Conservation (phyloP, 2,113 vertebrate species). For the Corythornis madagascariensis region DNA sequence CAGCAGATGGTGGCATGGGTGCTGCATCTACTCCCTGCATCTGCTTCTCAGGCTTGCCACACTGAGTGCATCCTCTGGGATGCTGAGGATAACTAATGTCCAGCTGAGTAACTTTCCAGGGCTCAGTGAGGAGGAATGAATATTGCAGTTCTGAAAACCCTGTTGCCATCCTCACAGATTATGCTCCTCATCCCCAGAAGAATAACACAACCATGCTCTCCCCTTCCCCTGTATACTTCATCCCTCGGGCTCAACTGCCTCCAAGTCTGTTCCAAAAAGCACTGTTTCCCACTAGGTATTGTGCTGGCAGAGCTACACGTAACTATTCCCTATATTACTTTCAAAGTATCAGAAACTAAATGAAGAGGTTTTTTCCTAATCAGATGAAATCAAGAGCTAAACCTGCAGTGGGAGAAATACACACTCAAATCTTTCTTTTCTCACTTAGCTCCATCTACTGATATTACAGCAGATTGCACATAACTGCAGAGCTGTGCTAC, state of each 20-base stretch:
- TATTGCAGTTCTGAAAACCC: neutral
- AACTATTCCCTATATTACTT: neutral
- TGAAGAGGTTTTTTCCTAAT: neutral
- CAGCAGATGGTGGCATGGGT: fast-evolving
- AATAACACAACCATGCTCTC: neutral
- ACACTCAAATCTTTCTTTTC: neutral
- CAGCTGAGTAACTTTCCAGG: neutral
- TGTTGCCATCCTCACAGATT: neutral
- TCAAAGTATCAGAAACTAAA: neutral
- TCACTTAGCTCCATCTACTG: slow-evolving; percentile 66
- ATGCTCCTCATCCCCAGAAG: neutral
- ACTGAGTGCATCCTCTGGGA: fast-evolving
- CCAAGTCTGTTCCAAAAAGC: neutral
- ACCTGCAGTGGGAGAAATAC: neutral
- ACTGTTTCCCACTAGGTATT: neutral
- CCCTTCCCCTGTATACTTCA: neutral
- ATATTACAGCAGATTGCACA: slow-evolving; percentile 1
- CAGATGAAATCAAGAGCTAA: slow-evolving; percentile 17
- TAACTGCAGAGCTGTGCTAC: neutral
- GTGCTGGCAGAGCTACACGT: neutral
- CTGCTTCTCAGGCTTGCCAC: neutral
- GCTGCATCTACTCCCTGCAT: neutral
- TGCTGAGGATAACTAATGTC: neutral
- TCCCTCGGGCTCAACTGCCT: neutral
- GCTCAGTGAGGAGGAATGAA: neutral